phyloP scores from a whole-genome alignment of 2,113 vertebrate genomes.

The Scartelaos histophorus region DNA sequence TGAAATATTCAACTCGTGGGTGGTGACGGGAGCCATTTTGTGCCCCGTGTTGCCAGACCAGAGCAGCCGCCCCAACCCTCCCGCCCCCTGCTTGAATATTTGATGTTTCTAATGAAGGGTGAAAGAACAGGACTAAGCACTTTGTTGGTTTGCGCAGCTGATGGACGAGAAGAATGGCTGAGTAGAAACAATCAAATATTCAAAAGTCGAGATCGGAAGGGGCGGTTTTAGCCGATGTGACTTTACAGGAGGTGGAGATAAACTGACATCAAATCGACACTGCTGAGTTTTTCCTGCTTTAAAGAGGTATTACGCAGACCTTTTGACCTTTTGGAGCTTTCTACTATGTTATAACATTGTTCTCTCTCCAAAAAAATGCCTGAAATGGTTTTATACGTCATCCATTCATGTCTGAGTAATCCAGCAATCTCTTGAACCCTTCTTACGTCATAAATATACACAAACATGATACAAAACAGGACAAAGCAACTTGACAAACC shows the following conservation, averaged over 20 bases:
- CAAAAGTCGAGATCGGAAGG: constrained; percentile 37
- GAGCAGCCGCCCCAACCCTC: constrained; percentile 16
- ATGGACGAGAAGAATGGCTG: constrained; percentile 60
- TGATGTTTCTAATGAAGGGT: constrained; percentile 71
- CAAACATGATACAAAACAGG: no score
- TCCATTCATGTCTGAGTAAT: no score
- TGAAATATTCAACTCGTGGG: constrained; percentile 68
- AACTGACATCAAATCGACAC: neutral
- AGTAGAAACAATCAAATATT: constrained; percentile 71
- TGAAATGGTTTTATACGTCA: no score
- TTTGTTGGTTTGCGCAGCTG: constrained; percentile 54
- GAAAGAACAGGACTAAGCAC: constrained; percentile 76
- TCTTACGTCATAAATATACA: no score
- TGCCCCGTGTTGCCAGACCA: constrained; percentile 42
- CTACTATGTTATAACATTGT: no score
- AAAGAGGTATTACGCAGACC: no score
- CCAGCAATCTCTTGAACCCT: no score
- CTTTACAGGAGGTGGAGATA: neutral
- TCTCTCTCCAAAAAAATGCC: no score
- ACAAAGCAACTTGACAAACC: no score
- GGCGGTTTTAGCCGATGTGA: constrained; percentile 7
- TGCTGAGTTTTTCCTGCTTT: neutral
- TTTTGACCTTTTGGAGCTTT: no score
- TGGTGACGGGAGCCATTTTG: constrained; percentile 30
- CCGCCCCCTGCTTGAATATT: constrained; percentile 74